These are phyloP conservation scores for Paelopatides confundens DNA, from an alignment of 53 echinoderm and acorn worm species.

Conservation along the genomic window DNA sequence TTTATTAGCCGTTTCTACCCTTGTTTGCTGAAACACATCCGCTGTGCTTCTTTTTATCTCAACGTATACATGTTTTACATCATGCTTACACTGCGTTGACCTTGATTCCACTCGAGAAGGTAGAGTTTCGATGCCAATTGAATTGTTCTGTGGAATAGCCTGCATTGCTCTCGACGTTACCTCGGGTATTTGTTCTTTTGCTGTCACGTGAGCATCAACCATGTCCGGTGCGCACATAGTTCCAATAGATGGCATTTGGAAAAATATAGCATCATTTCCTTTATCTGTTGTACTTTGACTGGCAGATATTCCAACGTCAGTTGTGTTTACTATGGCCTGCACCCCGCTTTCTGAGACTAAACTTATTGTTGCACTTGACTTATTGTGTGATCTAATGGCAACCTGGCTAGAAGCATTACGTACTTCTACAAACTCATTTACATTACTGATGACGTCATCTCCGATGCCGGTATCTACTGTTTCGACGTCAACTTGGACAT, in stretches of 20 bases:
- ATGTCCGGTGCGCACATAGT: not conserved
- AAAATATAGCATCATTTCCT: not conserved
- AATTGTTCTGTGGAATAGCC: not conserved
- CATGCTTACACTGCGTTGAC: constrained; percentile 14
- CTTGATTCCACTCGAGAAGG: not conserved
- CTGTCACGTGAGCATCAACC: not conserved
- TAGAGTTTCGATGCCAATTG: not conserved
- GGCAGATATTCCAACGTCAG: not conserved
- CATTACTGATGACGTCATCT: constrained; percentile 21
- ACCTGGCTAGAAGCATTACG: constrained; percentile 26
- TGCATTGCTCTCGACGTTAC: not conserved
- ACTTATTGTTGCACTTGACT: not conserved
- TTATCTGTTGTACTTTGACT: not conserved
- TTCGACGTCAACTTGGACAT: constrained; percentile 17
- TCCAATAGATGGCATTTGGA: not conserved
- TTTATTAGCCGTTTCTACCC: not conserved
- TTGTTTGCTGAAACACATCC: constrained; percentile 9
- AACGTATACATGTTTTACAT: not conserved
- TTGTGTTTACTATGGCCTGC: not conserved
- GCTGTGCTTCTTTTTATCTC: not conserved
- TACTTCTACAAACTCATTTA: constrained; percentile 18
- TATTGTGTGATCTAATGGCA: not conserved
- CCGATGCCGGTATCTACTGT: constrained; percentile 18
- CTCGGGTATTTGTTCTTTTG: not conserved
- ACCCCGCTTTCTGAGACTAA: not conserved